A percentile compares a stretch with the other conserved stretches of the same genome.
These are phyloP conservation scores for Himalopsyche japonica DNA, from an alignment of 2,888 invertebrate species.

Conservation along the genomic window DNA sequence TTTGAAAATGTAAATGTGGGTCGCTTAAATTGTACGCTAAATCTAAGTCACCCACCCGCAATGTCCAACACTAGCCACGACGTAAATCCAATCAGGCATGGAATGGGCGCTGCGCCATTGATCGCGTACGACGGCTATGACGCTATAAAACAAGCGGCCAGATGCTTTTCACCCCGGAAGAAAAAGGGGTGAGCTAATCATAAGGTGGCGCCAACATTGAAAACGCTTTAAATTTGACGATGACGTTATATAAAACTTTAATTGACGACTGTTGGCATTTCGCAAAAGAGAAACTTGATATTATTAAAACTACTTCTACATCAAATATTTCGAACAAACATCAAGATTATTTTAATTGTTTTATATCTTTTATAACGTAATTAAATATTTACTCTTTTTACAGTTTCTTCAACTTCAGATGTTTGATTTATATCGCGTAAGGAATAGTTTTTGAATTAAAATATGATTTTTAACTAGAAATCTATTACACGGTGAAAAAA, in stretches of 20 bases:
- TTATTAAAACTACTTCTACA: no score
- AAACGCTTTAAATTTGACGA: not conserved
- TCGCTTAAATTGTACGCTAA: not conserved
- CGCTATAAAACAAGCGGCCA: constrained; percentile 23
- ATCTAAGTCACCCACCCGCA: not conserved
- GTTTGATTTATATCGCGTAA: no score
- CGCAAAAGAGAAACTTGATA: no score
- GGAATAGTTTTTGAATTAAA: no score
- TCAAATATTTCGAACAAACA: no score
- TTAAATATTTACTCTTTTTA: no score
- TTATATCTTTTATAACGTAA: no score
- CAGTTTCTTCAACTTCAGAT: no score
- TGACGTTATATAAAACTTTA: not conserved
- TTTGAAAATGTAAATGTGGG: no score
- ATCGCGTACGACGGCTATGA: constrained; percentile 32
- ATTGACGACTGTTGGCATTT: not conserved
- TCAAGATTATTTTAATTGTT: no score
- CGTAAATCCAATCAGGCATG: constrained; percentile 27
- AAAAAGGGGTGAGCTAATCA: not conserved
- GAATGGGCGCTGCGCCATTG: constrained; percentile 18
- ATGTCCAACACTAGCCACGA: constrained; percentile 2
- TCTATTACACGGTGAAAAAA: no score
- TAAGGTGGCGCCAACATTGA: not conserved
- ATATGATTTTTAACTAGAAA: no score
- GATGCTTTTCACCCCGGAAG: not conserved